A percentile compares a stretch with the other conserved stretches of the same genome.
phyloP scores from a whole-genome alignment of 2,888 invertebrate species.

The Sarcophaga subvicina region DNA sequence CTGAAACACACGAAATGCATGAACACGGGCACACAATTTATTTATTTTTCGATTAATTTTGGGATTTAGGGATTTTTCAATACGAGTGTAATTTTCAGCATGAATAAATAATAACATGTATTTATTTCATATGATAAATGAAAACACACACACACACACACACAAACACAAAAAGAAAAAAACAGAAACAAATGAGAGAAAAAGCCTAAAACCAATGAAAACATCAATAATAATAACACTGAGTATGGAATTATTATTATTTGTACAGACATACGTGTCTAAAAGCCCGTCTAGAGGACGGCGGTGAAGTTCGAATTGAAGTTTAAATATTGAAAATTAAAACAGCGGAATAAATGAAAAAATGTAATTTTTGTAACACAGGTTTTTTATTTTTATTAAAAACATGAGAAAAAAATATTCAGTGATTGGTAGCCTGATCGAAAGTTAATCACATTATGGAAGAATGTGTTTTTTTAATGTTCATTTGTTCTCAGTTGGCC shows the following conservation, averaged over 20 bases:
- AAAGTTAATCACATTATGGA: not conserved
- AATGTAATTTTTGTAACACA: too few species aligned
- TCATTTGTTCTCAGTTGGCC: conserved; percentile 21
- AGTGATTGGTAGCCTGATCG: too few species aligned
- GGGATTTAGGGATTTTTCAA: conserved; percentile 69
- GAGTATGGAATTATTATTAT: too few species aligned
- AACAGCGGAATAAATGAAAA: too few species aligned
- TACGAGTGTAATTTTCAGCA: conserved; percentile 64
- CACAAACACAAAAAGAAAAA: not conserved
- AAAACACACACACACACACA: too few species aligned
- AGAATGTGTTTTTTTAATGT: not conserved
- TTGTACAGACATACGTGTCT: too few species aligned
- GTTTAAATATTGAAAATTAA: too few species aligned
- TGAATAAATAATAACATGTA: conserved; percentile 64
- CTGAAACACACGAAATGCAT: not conserved
- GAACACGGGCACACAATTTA: conserved; percentile 31
- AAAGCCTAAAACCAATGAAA: not conserved
- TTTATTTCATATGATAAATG: not conserved
- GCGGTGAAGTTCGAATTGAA: too few species aligned
- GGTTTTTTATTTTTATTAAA: too few species aligned
- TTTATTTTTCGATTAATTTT: conserved; percentile 66
- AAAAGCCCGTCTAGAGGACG: too few species aligned
- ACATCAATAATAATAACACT: too few species aligned
- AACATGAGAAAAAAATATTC: too few species aligned
- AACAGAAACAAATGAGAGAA: not conserved